Evolutionary conservation across 2,113 vertebrate genomes (phyloP).

Genomic region (Forbesichthys agassizii): DNA sequence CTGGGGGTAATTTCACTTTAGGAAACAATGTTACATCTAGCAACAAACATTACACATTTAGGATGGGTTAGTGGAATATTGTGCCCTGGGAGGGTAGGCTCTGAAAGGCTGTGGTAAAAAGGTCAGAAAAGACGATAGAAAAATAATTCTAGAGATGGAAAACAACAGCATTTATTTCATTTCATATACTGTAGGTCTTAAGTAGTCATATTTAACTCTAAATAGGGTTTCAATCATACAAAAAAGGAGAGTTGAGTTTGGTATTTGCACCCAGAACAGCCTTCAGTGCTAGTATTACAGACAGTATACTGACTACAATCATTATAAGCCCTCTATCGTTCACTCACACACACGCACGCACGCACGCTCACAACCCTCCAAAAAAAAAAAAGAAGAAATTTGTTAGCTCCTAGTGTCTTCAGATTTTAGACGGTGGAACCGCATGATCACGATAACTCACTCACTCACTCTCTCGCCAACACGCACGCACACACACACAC

Average conservation of each 20-base stretch:
- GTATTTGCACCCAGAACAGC: conserved; percentile 33
- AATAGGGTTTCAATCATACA: conserved; percentile 60
- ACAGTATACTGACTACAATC: conserved; percentile 62
- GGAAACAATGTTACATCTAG: conserved; percentile 23
- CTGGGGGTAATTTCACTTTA: neutral
- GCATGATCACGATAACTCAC: neutral
- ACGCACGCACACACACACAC: conserved; percentile 16
- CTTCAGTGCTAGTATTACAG: conserved; percentile 72
- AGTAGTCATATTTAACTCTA: conserved; percentile 49
- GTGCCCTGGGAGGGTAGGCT: conserved; percentile 20
- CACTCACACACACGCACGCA: conserved; percentile 2
- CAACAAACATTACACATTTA: conserved; percentile 22
- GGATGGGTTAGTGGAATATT: conserved; percentile 38
- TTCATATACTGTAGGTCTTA: conserved; percentile 33
- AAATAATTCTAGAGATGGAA: conserved; percentile 25
- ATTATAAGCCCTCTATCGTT: conserved; percentile 27
- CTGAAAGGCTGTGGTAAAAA: conserved; percentile 67
- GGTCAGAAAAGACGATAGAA: conserved; percentile 44
- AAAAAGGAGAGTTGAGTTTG: conserved; percentile 49
- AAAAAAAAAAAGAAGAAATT: conserved; percentile 17
- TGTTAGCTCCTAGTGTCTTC: conserved; percentile 37
- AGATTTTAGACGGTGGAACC: conserved; percentile 59
- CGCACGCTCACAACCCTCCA: conserved; percentile 54
- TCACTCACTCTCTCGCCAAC: conserved; percentile 2
- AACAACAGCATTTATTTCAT: conserved; percentile 56